Evolutionary conservation across 2,113 vertebrate genomes (phyloP).

Genomic region (Myocastor coypus): DNA sequence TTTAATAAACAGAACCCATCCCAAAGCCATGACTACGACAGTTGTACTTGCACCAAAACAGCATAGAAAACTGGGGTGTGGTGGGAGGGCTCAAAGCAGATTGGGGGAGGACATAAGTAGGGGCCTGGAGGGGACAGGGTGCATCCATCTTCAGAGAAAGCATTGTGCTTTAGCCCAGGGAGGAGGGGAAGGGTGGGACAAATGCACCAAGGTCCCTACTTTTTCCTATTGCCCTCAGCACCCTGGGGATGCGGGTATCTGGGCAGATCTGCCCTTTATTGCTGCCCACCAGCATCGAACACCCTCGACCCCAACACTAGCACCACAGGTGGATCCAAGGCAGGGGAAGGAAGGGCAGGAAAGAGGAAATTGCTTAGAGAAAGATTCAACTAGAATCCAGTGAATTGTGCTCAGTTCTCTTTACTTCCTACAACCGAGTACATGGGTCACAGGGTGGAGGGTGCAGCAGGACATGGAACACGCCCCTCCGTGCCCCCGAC

Average conservation of each 20-base stretch:
- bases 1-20: slow-evolving; percentile 96
- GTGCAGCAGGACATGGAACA: slow-evolving; percentile 56
- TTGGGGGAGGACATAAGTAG: background rate
- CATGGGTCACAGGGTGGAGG: slow-evolving; percentile 80
- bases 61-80: slow-evolving; percentile 80
- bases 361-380: slow-evolving; percentile 79
- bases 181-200: slow-evolving; percentile 49
- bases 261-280: slow-evolving; percentile 76
- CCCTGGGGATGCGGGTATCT: slow-evolving; percentile 75
- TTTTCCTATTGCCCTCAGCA: slow-evolving; percentile 77
- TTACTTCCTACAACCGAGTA: slow-evolving; percentile 85
- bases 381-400: slow-evolving; percentile 84
- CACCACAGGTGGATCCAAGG: slow-evolving; percentile 76
- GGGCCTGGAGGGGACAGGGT: slow-evolving; percentile 60
- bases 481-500: slow-evolving; percentile 69
- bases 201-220: slow-evolving; percentile 76
- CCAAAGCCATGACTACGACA: slow-evolving; percentile 91
- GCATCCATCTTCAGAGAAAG: slow-evolving; percentile 58
- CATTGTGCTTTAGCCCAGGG: slow-evolving; percentile 82
- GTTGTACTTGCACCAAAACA: slow-evolving; percentile 83
- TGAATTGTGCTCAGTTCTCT: slow-evolving; percentile 84
- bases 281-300: slow-evolving; percentile 74
- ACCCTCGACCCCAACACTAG: slow-evolving; percentile 77
- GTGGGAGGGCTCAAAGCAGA: slow-evolving; percentile 71
- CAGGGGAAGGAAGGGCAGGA: slow-evolving; percentile 41